phyloP scores from a whole-genome alignment of 2,888 invertebrate species.

The Tupiocoris notatus region DNA sequence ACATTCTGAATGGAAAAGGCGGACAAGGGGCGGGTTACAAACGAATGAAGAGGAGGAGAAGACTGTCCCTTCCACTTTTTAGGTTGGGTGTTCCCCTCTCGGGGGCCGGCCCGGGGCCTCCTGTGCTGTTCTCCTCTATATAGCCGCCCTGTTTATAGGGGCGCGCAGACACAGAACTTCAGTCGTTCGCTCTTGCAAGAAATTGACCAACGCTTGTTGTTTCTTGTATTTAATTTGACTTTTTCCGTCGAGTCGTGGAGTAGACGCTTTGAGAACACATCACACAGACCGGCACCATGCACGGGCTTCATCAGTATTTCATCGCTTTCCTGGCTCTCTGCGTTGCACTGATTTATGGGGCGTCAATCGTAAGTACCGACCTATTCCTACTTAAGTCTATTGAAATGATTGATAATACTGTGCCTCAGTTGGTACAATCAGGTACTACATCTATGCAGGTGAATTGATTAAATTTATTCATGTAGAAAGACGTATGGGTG shows the following conservation, averaged over 20 bases:
- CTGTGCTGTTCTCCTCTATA: constrained; percentile 10
- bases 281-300: not conserved
- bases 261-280: not conserved
- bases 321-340: constrained; percentile 3
- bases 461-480: too few species aligned
- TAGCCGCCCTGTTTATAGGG: constrained; percentile 7
- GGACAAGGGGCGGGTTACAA: not conserved
- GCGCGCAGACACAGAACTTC: not conserved
- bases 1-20: not conserved
- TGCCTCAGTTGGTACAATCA: too few species aligned
- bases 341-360: constrained; percentile 1
- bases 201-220: not conserved
- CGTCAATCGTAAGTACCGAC: constrained; percentile 10
- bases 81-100: not conserved
- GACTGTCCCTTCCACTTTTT: not conserved
- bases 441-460: too few species aligned
- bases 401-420: too few species aligned
- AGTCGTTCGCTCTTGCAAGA: not conserved
- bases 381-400: too few species aligned
- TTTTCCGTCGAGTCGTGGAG: not conserved
- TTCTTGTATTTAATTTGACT: not conserved
- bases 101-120: not conserved
- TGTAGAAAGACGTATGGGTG: too few species aligned
- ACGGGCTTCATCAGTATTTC: constrained; percentile 13
- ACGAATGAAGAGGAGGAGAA: not conserved